phyloP scores from a whole-genome alignment of 2,113 vertebrate genomes.

The Anoplopoma fimbria region DNA sequence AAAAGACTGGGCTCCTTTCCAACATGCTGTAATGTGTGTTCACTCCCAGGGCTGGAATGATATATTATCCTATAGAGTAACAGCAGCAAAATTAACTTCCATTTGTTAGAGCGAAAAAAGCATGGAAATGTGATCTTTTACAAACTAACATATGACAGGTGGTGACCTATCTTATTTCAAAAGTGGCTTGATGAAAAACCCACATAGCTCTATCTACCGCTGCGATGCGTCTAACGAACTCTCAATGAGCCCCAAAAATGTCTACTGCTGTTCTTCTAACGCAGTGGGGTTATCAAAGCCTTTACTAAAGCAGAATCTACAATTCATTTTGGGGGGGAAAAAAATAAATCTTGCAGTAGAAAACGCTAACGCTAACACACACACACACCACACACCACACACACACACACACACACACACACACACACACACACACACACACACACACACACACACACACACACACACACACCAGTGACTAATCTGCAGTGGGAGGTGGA shows the following conservation, averaged over 20 bases:
- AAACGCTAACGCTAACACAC: slow-evolving; percentile 35
- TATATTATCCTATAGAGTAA: background rate
- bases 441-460: slow-evolving; percentile 24
- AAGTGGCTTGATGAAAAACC: slow-evolving; percentile 51
- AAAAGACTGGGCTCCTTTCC: background rate
- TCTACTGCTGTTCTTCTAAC: slow-evolving; percentile 57
- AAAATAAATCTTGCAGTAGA: slow-evolving; percentile 14
- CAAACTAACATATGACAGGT: slow-evolving; percentile 44
- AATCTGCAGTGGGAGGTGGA: slow-evolving; percentile 82
- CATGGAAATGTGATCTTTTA: slow-evolving; percentile 30
- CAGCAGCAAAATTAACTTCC: slow-evolving; percentile 12
- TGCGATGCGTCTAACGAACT: slow-evolving; percentile 36
- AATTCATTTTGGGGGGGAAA: slow-evolving; percentile 44
- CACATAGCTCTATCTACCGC: slow-evolving; percentile 30
- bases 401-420: slow-evolving; percentile 30
- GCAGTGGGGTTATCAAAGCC: slow-evolving; percentile 59
- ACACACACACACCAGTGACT: slow-evolving; percentile 70
- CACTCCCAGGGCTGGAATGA: background rate
- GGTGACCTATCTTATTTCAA: slow-evolving; percentile 48
- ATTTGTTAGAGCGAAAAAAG: slow-evolving; percentile 10
- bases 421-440: slow-evolving; percentile 33
- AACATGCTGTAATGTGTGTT: slow-evolving; percentile 4
- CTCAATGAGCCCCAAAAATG: slow-evolving; percentile 52
- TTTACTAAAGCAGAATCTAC: slow-evolving; percentile 57
- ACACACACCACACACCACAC: slow-evolving; percentile 21